A percentile compares a stretch with the other conserved stretches of the same genome.
Evolutionary conservation across 1,140 invertebrate genomes (phyloP).

Genomic region (Stenopsyche tienmushanensis): DNA sequence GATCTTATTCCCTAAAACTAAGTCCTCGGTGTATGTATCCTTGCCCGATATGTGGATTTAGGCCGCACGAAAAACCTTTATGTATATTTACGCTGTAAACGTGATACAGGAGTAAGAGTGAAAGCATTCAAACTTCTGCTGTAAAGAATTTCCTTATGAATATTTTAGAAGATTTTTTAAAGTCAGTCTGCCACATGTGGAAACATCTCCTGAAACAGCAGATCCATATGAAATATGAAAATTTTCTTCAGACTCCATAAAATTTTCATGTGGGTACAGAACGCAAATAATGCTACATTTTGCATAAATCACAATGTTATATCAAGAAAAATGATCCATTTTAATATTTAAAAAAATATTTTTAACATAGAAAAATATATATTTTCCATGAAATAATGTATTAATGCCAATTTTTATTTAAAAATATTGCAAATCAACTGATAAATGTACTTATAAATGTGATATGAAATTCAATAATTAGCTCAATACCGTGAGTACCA

Average conservation of each 20-base stretch:
- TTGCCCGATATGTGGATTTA: conserved; percentile 27
- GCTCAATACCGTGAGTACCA: no score
- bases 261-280: not conserved
- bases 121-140: no score
- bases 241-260: not conserved
- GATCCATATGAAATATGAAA: no score
- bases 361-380: no score
- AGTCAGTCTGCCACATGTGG: not conserved
- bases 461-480: no score
- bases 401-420: no score
- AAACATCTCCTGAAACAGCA: not conserved
- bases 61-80: conserved; percentile 16
- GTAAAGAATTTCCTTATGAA: conserved; percentile 9
- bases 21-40: conserved; percentile 7
- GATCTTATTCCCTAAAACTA: conserved; percentile 16
- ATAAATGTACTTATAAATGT: no score
- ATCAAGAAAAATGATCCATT: no score
- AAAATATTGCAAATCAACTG: no score
- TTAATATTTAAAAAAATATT: no score
- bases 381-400: no score
- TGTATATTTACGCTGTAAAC: conserved; percentile 19
- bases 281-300: not conserved
- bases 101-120: conserved; percentile 6
- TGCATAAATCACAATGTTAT: no score
- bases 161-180: not conserved